Percentiles rank a stretch among this genome's conserved stretches.
These are phyloP conservation scores for Tenthredo notha DNA, from an alignment of 2,888 invertebrate species.

Conservation along the genomic window DNA sequence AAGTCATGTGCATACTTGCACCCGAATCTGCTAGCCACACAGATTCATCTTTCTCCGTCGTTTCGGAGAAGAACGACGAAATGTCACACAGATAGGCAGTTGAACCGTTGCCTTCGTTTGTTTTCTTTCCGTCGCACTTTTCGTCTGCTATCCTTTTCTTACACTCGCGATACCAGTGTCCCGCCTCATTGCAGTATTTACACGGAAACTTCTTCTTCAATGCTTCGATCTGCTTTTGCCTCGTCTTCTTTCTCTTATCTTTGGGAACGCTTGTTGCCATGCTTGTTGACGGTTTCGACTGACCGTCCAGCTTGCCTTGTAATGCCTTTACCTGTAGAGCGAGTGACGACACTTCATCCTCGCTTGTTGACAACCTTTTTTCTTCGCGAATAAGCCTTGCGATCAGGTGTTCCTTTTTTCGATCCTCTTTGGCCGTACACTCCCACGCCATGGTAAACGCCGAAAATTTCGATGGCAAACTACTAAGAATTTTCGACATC, in stretches of 20 bases:
- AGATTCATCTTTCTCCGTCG: slow-evolving; percentile 43
- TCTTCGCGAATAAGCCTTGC: slow-evolving; percentile 47
- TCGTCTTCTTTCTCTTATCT: slow-evolving; percentile 32
- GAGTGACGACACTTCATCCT: slow-evolving; percentile 24
- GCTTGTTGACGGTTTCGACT: neutral
- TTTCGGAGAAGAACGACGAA: slow-evolving; percentile 34
- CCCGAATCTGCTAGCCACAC: slow-evolving; percentile 58
- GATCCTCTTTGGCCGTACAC: slow-evolving; percentile 49
- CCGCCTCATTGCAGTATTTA: slow-evolving; percentile 40
- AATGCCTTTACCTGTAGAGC: slow-evolving; percentile 41
- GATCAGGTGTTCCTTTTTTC: slow-evolving; percentile 41
- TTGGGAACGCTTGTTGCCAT: neutral
- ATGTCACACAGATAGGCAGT: slow-evolving; percentile 34
- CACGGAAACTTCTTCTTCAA: slow-evolving; percentile 42
- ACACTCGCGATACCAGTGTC: slow-evolving; percentile 55
- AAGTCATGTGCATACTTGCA: slow-evolving; percentile 58
- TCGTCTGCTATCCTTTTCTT: slow-evolving; percentile 38
- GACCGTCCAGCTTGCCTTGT: neutral
- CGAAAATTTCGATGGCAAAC: slow-evolving; percentile 51
- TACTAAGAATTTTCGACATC: slow-evolving; percentile 48
- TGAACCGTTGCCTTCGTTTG: neutral
- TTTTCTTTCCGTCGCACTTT: neutral
- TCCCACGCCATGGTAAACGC: slow-evolving; percentile 55
- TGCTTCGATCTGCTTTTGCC: slow-evolving; percentile 33
- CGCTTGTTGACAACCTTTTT: slow-evolving; percentile 38